Percentiles rank a stretch among this genome's conserved stretches.
phyloP scores from a whole-genome alignment of 2,797 vertebrate species.

The Arnoldichthys spilopterus region DNA sequence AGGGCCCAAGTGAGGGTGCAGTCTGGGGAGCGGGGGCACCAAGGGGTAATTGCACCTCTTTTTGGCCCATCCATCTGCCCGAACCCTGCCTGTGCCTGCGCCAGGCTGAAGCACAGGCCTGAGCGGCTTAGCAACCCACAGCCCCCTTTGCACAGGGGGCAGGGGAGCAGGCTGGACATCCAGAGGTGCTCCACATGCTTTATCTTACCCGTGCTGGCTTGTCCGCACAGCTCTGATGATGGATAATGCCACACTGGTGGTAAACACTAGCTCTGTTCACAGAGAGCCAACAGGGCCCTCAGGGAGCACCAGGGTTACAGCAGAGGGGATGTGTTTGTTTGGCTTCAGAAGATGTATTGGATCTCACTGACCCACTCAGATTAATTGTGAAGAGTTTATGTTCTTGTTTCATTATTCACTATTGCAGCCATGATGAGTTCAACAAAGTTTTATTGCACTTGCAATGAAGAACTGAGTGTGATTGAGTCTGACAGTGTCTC shows the following conservation, averaged over 20 bases:
- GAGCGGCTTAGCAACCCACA: conserved; percentile 36
- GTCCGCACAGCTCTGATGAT: conserved; percentile 59
- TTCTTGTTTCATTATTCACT: conserved; percentile 21
- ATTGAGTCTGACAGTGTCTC: neutral
- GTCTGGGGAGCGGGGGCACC: conserved; percentile 50
- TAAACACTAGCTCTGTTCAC: conserved; percentile 55
- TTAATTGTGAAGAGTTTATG: conserved; percentile 50
- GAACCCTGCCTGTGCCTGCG: conserved; percentile 43
- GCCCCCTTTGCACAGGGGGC: conserved; percentile 38
- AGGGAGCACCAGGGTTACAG: conserved; percentile 48
- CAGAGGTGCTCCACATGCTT: conserved; percentile 56
- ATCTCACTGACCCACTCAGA: conserved; percentile 46
- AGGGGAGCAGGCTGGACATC: conserved; percentile 48
- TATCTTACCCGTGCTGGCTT: conserved; percentile 62
- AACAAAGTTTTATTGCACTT: conserved; percentile 10
- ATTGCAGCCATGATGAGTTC: neutral
- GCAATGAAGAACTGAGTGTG: neutral
- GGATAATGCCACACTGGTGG: conserved; percentile 59
- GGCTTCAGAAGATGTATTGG: conserved; percentile 26
- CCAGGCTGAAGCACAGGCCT: conserved; percentile 44
- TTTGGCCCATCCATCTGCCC: conserved; percentile 63
- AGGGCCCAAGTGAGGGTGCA: conserved; percentile 49
- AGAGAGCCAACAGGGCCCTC: conserved; percentile 37
- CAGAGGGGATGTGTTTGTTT: conserved; percentile 44
- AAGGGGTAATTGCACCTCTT: conserved; percentile 64